Conservation (phyloP, 2,888 invertebrate species). For the Mimas tiliae region DNA sequence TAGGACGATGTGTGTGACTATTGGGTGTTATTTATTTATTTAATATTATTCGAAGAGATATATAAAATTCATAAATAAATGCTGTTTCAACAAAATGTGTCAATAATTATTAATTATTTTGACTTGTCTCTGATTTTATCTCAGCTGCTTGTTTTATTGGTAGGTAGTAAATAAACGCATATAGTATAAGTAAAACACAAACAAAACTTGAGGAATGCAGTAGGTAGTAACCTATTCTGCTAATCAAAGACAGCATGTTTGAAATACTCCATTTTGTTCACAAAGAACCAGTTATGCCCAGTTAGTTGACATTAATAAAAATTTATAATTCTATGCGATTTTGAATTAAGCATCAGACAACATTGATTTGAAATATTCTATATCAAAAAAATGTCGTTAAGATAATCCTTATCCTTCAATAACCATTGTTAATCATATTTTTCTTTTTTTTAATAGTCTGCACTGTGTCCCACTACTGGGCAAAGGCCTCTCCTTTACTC, state of each 20-base stretch:
- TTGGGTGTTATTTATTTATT: no score
- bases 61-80: no score
- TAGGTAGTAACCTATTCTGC: slow-evolving; percentile 29
- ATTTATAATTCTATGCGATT: no score
- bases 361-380: neutral
- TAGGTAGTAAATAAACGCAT: slow-evolving; percentile 41
- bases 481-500: no score
- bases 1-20: no score
- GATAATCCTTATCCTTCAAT: neutral
- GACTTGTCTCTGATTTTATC: neutral
- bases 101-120: neutral
- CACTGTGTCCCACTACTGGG: no score
- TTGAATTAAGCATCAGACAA: neutral
- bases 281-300: slow-evolving; percentile 15
- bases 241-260: slow-evolving; percentile 14
- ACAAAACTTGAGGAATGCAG: slow-evolving; percentile 45
- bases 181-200: slow-evolving; percentile 34
- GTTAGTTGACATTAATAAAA: neutral
- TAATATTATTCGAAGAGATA: no score
- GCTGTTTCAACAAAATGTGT: neutral
- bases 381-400: no score
- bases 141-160: neutral
- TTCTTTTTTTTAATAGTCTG: no score
- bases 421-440: no score
- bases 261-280: neutral